Conservation (phyloP, 2,113 vertebrate genomes). For the Pogonocichla stellata region DNA sequence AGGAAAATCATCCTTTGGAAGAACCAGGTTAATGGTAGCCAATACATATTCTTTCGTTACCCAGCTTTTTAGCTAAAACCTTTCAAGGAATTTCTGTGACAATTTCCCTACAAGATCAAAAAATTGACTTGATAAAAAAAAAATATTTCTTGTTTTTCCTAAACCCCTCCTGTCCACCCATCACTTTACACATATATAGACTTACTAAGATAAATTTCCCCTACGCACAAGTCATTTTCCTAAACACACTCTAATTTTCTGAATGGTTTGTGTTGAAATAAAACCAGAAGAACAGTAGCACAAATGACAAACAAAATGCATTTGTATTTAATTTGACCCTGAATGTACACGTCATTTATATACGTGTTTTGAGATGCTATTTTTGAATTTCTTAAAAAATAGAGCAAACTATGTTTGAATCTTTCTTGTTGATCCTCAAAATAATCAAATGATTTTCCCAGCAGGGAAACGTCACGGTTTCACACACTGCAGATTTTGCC, state of each 20-base stretch:
- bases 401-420: not conserved
- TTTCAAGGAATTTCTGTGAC: not conserved
- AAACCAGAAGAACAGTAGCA: not conserved
- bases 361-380: fast-evolving
- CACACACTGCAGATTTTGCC: not conserved
- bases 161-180: not conserved
- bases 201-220: not conserved
- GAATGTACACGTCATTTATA: not conserved
- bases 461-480: not conserved
- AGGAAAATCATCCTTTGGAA: slow-evolving; percentile 8
- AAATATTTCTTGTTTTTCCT: not conserved
- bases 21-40: not conserved
- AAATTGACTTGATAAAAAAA: not conserved
- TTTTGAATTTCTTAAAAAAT: not conserved
- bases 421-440: not conserved
- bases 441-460: not conserved
- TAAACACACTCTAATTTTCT: not conserved
- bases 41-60: not conserved
- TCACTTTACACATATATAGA: not conserved
- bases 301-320: not conserved
- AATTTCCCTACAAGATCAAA: not conserved
- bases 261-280: not conserved
- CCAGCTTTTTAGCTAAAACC: not conserved
- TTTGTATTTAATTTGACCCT: not conserved
- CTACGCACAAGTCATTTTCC: not conserved